Conservation (phyloP, 2,113 vertebrate genomes). For the Aptenodytes patagonicus region DNA sequence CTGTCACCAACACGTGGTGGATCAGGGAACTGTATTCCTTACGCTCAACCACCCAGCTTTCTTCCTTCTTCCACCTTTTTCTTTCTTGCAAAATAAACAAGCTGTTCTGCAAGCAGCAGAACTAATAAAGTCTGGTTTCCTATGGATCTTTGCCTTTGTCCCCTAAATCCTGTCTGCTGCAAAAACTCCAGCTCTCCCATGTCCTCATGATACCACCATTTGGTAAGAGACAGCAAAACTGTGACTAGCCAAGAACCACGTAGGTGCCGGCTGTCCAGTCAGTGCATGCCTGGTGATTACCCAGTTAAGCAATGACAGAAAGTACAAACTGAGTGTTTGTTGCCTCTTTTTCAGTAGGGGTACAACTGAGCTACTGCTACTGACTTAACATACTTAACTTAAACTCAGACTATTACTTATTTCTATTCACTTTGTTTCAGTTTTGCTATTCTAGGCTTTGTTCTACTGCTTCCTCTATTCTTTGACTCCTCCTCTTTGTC, state of each 20-base stretch:
- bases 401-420: neutral
- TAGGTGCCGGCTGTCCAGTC: neutral
- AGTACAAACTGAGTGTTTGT: neutral
- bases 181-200: neutral
- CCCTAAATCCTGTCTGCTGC: neutral
- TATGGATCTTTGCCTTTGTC: neutral
- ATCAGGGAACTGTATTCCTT: neutral
- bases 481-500: neutral
- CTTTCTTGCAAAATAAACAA: neutral
- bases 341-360: neutral
- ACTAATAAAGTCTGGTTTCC: neutral
- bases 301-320: neutral
- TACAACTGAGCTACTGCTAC: neutral
- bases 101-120: neutral
- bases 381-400: neutral
- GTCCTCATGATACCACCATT: neutral
- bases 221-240: neutral
- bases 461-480: neutral
- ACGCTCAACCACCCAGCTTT: neutral
- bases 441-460: neutral
- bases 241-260: neutral
- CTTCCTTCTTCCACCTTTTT: neutral
- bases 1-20: neutral
- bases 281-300: fast-evolving
- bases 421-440: neutral